Evolutionary conservation across 2,888 invertebrate species (phyloP), one percentile per base, ranked within the genome.

Genomic region (Alsophila aescularia): DNA sequence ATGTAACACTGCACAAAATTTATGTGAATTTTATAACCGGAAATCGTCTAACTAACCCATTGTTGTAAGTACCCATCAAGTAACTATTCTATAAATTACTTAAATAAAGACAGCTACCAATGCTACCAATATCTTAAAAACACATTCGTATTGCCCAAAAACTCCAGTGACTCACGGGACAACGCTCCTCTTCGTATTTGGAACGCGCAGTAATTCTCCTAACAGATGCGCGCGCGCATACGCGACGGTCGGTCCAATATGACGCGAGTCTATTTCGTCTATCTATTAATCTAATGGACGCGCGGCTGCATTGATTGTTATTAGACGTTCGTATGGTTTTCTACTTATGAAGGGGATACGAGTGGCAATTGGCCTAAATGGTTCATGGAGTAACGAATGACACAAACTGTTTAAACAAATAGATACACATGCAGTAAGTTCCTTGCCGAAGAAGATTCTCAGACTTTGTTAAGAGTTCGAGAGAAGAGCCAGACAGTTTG

Each of bases 161-260:
- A 32, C 42, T 24, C 27, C n/a, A 29, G 12, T 54, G 50, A 64
- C 18, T 62, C 62, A 64, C 52, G 10, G 62, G 61, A 63, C 74
- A 69, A 74, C 72, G 73, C 66, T 66, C 58, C 69, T 63, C 62
- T 71, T 61, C 63, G 70, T 78, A 77, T 79, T 75, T 74, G 76
- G 72, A 72, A 70, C 57, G 69, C 70, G 66, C 67, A 73, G 70
- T 89, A 88, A 90, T 87, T 83, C 86, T 80, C 79, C 73, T 67
- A 81, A 77, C 87, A 87, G 80, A 89, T 89, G 89, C 89, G 82
- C 74, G 75, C 75, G 76, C 83, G 67, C 64, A 48, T 51, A 54
- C 40, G 41, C 56, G 29, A 43, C 56, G n/a, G n/a, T 44, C 51
- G 50, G 59, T 65, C 77, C 80, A 78, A 83, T 83, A 77, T 75